Conservation (phyloP, 2,113 vertebrate species). For the Sinosuthora webbiana region DNA sequence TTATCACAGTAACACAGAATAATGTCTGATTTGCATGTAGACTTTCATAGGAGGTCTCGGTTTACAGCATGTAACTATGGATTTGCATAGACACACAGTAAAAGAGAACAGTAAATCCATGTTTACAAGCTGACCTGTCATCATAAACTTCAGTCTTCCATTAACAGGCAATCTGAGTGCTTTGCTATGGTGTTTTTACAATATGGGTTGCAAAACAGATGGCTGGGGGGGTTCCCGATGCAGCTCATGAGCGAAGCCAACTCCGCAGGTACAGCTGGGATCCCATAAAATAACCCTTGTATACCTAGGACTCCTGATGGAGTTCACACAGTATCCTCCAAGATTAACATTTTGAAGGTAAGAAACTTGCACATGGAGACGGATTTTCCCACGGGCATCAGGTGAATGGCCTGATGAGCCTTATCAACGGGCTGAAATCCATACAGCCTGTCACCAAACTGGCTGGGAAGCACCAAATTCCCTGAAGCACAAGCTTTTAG, state of each 20-base stretch:
- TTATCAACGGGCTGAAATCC: not conserved
- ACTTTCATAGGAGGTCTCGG: not conserved
- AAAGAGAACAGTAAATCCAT: not conserved
- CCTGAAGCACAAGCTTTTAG: not conserved
- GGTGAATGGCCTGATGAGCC: not conserved
- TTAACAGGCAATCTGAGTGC: not conserved
- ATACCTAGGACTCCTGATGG: not conserved
- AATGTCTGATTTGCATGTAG: not conserved
- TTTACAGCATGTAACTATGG: not conserved
- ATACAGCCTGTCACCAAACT: not conserved
- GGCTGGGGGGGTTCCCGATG: not conserved
- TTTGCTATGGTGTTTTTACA: not conserved
- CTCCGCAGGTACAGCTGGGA: not conserved
- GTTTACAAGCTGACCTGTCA: not conserved
- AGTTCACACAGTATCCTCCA: not conserved
- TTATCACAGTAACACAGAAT: not conserved
- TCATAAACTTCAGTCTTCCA: not conserved
- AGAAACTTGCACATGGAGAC: not conserved
- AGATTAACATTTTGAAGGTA: not conserved
- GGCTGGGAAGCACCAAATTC: not conserved
- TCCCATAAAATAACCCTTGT: fast-evolving
- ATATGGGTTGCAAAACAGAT: not conserved
- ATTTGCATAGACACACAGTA: not conserved
- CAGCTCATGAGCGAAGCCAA: not conserved
- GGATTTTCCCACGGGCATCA: not conserved